phyloP scores from a whole-genome alignment of 1,140 invertebrate species.

The Maconellicoccus hirsutus region DNA sequence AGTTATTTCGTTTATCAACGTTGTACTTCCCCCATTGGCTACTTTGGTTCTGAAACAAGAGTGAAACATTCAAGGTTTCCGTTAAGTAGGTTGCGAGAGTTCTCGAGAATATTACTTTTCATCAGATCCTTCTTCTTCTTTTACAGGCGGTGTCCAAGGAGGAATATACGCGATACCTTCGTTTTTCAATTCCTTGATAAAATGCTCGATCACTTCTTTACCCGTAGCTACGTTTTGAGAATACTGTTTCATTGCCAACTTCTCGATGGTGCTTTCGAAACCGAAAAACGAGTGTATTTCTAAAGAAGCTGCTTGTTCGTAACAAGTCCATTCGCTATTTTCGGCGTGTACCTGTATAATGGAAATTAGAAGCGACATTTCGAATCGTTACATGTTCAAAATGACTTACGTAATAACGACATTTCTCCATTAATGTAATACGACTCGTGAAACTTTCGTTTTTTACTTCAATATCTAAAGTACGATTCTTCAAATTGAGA shows the following conservation, averaged over 20 bases:
- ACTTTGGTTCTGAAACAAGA: not conserved
- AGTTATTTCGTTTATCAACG: not conserved
- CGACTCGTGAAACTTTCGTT: slow-evolving; percentile 86
- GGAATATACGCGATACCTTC: slow-evolving; percentile 64
- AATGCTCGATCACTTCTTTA: slow-evolving; percentile 91
- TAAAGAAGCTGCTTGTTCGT: slow-evolving; percentile 84
- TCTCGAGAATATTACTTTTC: not conserved
- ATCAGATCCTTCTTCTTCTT: slow-evolving; percentile 6
- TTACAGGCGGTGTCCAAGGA: slow-evolving; percentile 39
- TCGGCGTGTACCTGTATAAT: slow-evolving; percentile 77
- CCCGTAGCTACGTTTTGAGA: slow-evolving; percentile 84
- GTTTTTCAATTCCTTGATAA: slow-evolving; percentile 66
- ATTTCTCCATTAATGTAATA: slow-evolving; percentile 81
- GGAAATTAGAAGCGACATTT: too few relatives aligned
- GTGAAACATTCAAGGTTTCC: too few relatives aligned
- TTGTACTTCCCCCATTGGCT: not conserved
- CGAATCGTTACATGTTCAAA: too few relatives aligned
- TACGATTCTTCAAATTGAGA: slow-evolving; percentile 63
- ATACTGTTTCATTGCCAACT: slow-evolving; percentile 95
- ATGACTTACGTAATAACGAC: slow-evolving; percentile 76
- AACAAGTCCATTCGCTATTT: slow-evolving; percentile 91
- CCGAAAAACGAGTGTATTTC: slow-evolving; percentile 96
- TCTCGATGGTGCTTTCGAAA: slow-evolving; percentile 90
- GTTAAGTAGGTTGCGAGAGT: too few relatives aligned
- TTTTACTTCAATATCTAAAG: slow-evolving; percentile 80